A percentile compares a stretch with the other conserved stretches of the same genome.
Evolutionary conservation across 2,797 vertebrate species (phyloP).

Genomic region (Amblyopsis hoosieri): DNA sequence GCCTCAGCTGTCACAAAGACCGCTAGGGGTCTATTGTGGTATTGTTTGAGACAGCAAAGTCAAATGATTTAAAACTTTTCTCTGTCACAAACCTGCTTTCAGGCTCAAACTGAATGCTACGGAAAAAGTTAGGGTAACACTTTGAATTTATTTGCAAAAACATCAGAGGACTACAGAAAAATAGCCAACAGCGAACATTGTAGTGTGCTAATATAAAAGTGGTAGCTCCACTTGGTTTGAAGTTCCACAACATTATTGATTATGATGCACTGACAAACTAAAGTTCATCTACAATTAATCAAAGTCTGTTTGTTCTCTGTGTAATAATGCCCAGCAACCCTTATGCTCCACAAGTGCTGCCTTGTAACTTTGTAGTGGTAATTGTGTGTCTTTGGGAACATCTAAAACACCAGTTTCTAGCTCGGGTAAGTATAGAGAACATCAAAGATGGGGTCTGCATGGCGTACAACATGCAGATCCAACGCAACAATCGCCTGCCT

Average conservation of each 20-base stretch:
- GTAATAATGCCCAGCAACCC: conserved; percentile 3
- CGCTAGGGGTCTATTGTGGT: neutral
- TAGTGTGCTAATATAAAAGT: conserved; percentile 4
- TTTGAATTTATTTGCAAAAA: neutral
- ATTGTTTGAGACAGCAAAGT: neutral
- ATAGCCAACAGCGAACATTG: neutral
- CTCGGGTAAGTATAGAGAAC: neutral
- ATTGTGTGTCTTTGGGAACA: conserved; percentile 6
- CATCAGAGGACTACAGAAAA: neutral
- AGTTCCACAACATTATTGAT: conserved; percentile 12
- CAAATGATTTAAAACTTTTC: conserved; percentile 3
- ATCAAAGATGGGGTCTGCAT: neutral
- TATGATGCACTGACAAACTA: neutral
- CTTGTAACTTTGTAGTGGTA: neutral
- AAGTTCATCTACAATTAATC: conserved; percentile 9
- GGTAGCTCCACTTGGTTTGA: neutral
- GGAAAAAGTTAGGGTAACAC: neutral
- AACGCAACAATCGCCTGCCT: too few relatives aligned
- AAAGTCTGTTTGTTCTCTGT: conserved; percentile 12
- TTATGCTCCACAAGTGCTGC: conserved; percentile 1
- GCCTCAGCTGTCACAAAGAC: conserved; percentile 7
- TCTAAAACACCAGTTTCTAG: neutral
- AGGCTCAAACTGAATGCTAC: neutral
- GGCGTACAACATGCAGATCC: neutral
- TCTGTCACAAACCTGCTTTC: neutral